phyloP scores from a whole-genome alignment of 2,797 vertebrate species.

The Pangasius krempfi region DNA sequence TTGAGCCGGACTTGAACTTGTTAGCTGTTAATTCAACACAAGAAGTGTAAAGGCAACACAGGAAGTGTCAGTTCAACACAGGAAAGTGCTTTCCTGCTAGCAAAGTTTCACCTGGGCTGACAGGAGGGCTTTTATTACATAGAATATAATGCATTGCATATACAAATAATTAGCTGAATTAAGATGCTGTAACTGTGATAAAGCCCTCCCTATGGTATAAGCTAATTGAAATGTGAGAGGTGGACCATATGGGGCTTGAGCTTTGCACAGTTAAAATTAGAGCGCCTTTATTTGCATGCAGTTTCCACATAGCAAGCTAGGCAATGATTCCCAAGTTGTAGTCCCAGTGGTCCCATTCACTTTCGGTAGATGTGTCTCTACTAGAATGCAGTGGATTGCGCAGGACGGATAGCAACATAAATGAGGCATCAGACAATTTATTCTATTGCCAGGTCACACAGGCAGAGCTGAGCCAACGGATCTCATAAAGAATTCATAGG shows the following conservation, averaged over 20 bases:
- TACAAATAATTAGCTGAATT: slow-evolving; percentile 20
- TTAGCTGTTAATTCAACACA: not conserved
- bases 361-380: not conserved
- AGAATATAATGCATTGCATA: slow-evolving; percentile 17
- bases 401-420: slow-evolving; percentile 10
- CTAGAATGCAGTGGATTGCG: not conserved
- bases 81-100: not conserved
- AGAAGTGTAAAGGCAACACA: not conserved
- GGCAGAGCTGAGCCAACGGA: not conserved
- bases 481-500: slow-evolving; percentile 36
- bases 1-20: not conserved
- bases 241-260: slow-evolving; percentile 29
- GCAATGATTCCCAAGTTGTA: slow-evolving; percentile 3
- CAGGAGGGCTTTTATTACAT: not conserved
- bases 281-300: not conserved
- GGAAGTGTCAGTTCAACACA: not conserved
- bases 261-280: slow-evolving; percentile 1
- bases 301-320: not conserved
- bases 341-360: slow-evolving; percentile 8
- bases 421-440: slow-evolving; percentile 16
- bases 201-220: slow-evolving; percentile 10
- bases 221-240: slow-evolving; percentile 19
- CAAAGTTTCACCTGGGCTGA: not conserved
- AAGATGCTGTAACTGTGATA: slow-evolving; percentile 2
- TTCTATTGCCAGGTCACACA: slow-evolving; percentile 27